A percentile compares a stretch with the other conserved stretches of the same genome.
Evolutionary conservation across 2,113 vertebrate genomes (phyloP).

Genomic region (Neomonachus schauinslandi): DNA sequence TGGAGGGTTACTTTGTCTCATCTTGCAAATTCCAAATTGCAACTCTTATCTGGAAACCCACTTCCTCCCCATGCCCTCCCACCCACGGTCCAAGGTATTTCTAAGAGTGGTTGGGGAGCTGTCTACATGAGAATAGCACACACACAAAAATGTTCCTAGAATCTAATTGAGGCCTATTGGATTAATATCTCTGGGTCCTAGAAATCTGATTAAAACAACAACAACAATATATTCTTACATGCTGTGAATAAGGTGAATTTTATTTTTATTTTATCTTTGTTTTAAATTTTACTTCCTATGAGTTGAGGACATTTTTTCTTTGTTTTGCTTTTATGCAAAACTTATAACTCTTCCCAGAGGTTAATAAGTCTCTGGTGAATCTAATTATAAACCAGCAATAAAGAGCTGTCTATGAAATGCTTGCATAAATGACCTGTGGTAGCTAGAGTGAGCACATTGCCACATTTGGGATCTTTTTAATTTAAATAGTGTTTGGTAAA

Average conservation of each 20-base stretch:
- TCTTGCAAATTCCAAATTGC: slow-evolving; percentile 23
- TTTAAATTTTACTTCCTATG: slow-evolving; percentile 46
- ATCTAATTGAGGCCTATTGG: background rate
- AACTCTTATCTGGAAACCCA: background rate
- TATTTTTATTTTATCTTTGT: slow-evolving; percentile 42
- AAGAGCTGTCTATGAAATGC: background rate
- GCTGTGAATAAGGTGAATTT: background rate
- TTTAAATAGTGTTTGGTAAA: slow-evolving; percentile 42
- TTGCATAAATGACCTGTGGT: slow-evolving; percentile 54
- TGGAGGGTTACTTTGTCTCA: background rate
- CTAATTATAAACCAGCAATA: slow-evolving; percentile 57
- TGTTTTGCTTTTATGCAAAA: slow-evolving; percentile 61
- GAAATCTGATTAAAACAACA: background rate
- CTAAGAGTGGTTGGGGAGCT: background rate
- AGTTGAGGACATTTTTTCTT: background rate
- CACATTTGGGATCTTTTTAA: slow-evolving; percentile 35
- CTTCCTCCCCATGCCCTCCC: background rate
- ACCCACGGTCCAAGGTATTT: background rate
- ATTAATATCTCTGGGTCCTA: background rate
- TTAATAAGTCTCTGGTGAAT: slow-evolving; percentile 72
- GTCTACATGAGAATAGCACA: background rate
- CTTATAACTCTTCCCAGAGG: slow-evolving; percentile 18
- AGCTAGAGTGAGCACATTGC: background rate
- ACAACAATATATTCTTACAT: background rate
- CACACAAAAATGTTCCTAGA: background rate